phyloP scores from a whole-genome alignment of 2,113 vertebrate species.

The Xiphias gladius region DNA sequence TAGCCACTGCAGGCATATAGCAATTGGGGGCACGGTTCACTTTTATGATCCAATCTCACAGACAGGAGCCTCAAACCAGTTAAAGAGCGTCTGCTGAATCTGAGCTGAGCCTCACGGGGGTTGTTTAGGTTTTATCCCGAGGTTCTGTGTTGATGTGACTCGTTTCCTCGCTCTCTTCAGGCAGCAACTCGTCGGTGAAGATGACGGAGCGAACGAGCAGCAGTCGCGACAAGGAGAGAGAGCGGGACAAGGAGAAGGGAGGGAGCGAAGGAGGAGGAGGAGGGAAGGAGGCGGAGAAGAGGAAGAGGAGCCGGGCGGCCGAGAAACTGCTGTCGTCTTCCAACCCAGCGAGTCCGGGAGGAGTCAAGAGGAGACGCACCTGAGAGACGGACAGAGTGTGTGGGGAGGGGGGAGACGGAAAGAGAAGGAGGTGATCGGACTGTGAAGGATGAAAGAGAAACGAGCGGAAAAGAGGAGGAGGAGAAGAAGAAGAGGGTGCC shows the following conservation, averaged over 20 bases:
- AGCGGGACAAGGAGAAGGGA: slow-evolving; percentile 89
- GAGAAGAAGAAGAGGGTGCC: background rate
- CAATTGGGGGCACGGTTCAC: no score
- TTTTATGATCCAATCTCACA: no score
- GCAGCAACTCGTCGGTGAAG: slow-evolving; percentile 86
- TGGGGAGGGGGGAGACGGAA: background rate
- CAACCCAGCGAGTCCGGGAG: slow-evolving; percentile 95
- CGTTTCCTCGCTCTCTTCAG: slow-evolving; percentile 51
- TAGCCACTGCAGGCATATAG: no score
- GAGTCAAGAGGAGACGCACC: slow-evolving; percentile 86
- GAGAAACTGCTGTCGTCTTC: slow-evolving; percentile 93
- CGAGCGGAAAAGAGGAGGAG: background rate
- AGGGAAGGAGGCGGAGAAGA: slow-evolving; percentile 92
- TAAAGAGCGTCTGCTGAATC: no score
- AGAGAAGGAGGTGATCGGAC: background rate
- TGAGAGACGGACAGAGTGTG: slow-evolving; percentile 51
- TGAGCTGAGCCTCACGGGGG: no score
- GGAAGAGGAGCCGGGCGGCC: slow-evolving; percentile 92
- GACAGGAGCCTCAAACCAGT: no score
- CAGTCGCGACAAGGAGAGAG: slow-evolving; percentile 85
- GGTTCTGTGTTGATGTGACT: background rate
- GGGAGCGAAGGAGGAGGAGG: slow-evolving; percentile 86
- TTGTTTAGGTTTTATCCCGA: no score
- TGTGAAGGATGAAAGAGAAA: background rate
- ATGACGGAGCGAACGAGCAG: slow-evolving; percentile 84